phyloP scores from a whole-genome alignment of 2,113 vertebrate genomes.

The Hypocryptadius cinnamomeus region DNA sequence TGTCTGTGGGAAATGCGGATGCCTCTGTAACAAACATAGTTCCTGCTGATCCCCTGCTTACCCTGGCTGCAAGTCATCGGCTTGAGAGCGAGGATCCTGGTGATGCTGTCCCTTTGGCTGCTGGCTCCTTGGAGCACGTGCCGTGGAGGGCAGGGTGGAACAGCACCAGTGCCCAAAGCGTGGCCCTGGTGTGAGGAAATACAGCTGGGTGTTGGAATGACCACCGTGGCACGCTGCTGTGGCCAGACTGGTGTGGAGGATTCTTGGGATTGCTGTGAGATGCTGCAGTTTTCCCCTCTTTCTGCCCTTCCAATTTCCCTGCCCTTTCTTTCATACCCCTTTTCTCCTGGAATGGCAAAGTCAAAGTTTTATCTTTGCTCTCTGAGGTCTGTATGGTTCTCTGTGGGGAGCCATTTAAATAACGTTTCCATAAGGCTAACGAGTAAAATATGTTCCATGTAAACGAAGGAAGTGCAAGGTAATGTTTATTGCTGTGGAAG shows the following conservation, averaged over 20 bases:
- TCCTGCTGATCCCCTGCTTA: background rate
- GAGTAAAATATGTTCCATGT: background rate
- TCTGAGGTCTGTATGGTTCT: background rate
- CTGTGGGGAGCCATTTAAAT: background rate
- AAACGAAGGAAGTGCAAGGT: background rate
- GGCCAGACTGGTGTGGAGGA: rapidly evolving
- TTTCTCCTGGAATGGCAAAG: background rate
- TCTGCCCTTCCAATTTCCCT: background rate
- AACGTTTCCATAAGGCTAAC: constrained; percentile 6
- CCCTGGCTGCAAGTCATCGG: background rate
- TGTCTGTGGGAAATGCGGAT: background rate
- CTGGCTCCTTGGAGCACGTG: background rate
- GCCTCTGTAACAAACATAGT: background rate
- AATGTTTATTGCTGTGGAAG: background rate
- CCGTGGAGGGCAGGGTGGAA: background rate
- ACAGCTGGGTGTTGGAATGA: background rate
- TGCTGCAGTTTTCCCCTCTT: background rate
- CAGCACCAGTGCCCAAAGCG: background rate
- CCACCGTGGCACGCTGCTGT: background rate
- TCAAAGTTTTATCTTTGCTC: background rate
- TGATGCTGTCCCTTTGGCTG: background rate
- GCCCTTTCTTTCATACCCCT: background rate
- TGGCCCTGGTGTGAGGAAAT: background rate
- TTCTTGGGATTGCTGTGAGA: background rate
- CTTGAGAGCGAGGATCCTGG: background rate